Base-by-base conservation (phyloP, 2,888 invertebrate species). In the Corythucha ciliata region DNA sequence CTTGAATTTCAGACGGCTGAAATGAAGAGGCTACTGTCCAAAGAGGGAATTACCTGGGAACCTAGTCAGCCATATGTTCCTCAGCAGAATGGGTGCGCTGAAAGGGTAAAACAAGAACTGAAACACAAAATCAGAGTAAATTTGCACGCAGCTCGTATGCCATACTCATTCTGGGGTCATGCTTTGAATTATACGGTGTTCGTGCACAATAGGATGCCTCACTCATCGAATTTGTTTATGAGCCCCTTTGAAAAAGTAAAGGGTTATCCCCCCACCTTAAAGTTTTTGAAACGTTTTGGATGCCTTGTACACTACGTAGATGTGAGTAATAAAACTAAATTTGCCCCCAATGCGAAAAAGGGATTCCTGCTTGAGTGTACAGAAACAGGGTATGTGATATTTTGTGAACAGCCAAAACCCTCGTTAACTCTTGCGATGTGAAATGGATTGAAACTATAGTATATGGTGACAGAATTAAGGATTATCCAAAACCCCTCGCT, bases 221-320 rank as follows among this genome's bases (percentile, higher is more conserved):
- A 41, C 25, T 21, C 41, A 8, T 21, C 41, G 6, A 41, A 41
- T 41, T 25, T 10, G 4, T 41, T 41, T 14, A 21, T 44, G 16
- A 44, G 44, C n/a, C 44, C 44, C 4, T 44, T 44, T 44, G 44
- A 44, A 44, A 44, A 29, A 32, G 44, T 16, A 2, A 45, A 33
- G 21, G 45, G 45, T 2, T 29, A 29, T 45, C 2, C 5, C 14
- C 45, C 32, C 3, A 21, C 8, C 1, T 3, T 32, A 10, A 45
- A 45, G 21, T 32, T 32, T 16, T n/a, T 44, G 8, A 44, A 29
- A 44, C 44, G 44, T 5, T 44, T 44, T 18, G 44, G 44, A 29
- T 44, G 44, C 18, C 44, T 44, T 4, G 44, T 41, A 12, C 41
- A 41, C 25, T 41, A 41, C 14, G 41, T 41, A 3, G 41, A 41